A percentile compares a stretch with the other conserved stretches of the same genome.
Conservation (phyloP, 1,140 invertebrate genomes). For the Drosophila mayri region DNA sequence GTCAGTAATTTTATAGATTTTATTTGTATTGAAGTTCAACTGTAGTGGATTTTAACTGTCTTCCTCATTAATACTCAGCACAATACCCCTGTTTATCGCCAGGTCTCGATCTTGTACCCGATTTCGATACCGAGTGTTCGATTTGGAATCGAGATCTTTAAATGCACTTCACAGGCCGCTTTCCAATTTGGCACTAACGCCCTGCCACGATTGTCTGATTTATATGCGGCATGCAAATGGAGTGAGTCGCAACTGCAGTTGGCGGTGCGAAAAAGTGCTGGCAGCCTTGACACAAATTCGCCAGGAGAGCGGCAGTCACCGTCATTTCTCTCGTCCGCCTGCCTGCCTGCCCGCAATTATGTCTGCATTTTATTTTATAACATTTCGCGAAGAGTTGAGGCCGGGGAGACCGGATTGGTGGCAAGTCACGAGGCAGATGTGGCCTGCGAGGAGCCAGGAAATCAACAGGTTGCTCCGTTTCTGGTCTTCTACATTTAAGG, state of each 20-base stretch:
- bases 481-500: slow-evolving; percentile 79
- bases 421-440: slow-evolving; percentile 78
- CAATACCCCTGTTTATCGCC: slow-evolving; percentile 50
- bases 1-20: background rate
- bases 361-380: slow-evolving; percentile 67
- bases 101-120: slow-evolving; percentile 33
- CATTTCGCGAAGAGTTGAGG: slow-evolving; percentile 22
- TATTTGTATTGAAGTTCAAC: background rate
- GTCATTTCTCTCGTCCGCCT: slow-evolving; percentile 13
- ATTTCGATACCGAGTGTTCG: slow-evolving; percentile 27
- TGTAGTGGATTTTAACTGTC: background rate
- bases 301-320: slow-evolving; percentile 37
- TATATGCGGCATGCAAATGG: slow-evolving; percentile 62
- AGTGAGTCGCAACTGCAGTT: slow-evolving; percentile 35
- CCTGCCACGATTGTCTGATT: slow-evolving; percentile 53
- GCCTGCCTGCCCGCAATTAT: slow-evolving; percentile 48
- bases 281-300: slow-evolving; percentile 76
- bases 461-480: slow-evolving; percentile 64
- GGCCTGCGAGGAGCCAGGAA: slow-evolving; percentile 58
- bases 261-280: slow-evolving; percentile 34
- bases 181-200: slow-evolving; percentile 64
- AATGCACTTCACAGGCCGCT: slow-evolving; percentile 49
- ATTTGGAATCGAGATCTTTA: slow-evolving; percentile 21
- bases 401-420: slow-evolving; percentile 65
- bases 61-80: slow-evolving; percentile 59